Conservation (phyloP, 2,888 invertebrate species). For the Heliconius cydno region DNA sequence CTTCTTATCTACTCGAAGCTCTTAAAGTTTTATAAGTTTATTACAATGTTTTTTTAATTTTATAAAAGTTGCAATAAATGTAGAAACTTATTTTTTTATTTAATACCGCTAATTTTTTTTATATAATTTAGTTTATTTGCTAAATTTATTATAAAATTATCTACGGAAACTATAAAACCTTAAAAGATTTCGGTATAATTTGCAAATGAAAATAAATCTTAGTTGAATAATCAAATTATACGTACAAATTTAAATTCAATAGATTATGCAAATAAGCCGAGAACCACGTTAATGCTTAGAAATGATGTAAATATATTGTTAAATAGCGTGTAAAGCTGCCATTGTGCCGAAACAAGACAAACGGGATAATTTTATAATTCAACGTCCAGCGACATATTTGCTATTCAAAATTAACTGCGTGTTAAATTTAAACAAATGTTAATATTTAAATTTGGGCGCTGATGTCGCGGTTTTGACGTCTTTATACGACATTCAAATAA, state of each 20-base stretch:
- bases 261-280: slow-evolving; percentile 73
- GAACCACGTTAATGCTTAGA: slow-evolving; percentile 70
- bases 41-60: too few species aligned
- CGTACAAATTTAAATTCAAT: slow-evolving; percentile 60
- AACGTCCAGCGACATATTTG: slow-evolving; percentile 61
- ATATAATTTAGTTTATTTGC: neutral
- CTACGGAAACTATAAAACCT: neutral
- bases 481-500: slow-evolving; percentile 76
- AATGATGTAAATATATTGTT: slow-evolving; percentile 73
- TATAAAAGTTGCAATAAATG: too few species aligned
- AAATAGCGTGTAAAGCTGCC: slow-evolving; percentile 78
- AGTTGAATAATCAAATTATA: slow-evolving; percentile 55
- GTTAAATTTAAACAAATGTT: slow-evolving; percentile 80
- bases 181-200: neutral
- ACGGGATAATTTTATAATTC: slow-evolving; percentile 72
- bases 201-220: slow-evolving; percentile 50
- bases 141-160: neutral
- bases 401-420: slow-evolving; percentile 79
- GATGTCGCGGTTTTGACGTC: slow-evolving; percentile 77
- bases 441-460: slow-evolving; percentile 69
- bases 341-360: slow-evolving; percentile 69
- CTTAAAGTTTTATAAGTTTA: neutral
- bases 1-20: too few species aligned
- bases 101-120: neutral
- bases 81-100: too few species aligned